Base-by-base conservation (phyloP, 2,113 vertebrate genomes). In the Cyphomyrus plagiostoma region DNA sequence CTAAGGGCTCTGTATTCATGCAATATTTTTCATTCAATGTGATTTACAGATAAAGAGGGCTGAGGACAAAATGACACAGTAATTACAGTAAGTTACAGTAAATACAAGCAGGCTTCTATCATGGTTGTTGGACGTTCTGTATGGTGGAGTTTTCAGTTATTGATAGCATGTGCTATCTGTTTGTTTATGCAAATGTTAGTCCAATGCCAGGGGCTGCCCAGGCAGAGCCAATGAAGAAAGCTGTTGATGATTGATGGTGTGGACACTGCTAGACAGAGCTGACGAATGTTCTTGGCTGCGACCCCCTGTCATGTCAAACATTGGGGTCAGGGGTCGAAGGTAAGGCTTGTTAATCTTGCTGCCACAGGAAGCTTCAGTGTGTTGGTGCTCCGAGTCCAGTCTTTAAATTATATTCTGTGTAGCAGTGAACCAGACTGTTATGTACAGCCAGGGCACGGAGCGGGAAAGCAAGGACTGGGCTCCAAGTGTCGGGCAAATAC, bases 311-410 rank as follows among this genome's bases (percentile, higher is more conserved):
- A 42, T 80, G 74, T 80, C 35, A 80, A 80, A 80, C 30, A 80
- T 8, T 35, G 35, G 13, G 30, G 74, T 80, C 17, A 80, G 35
- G 35, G 74, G 74, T 80, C 74, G 74, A 80, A 80, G 74, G 74
- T 80, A 80, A 80, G 35, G 74, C 74, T 80, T 80, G 74, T 80
- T 80, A 80, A 80, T 80, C 74, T 80, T 80, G 30, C 74, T 80
- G 74, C 74, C 74, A 17, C 35, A 19, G 74, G 74, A 80, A 19
- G 30, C 30, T 42, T 17, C 74, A 80, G 13, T 39, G 13, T 42
- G 74, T 80, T 19, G 74, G 15, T 80, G 26, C 26, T 30, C 4
- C 1, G 13, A 74, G 26, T 80, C 13, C 6, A 80, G 74, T 80
- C 74, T 80, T 80, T 42, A 80, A 80, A 35, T 80, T 80, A 80